Base-by-base conservation (phyloP, 2,888 invertebrate species). In the Chloroclysta siterata region DNA sequence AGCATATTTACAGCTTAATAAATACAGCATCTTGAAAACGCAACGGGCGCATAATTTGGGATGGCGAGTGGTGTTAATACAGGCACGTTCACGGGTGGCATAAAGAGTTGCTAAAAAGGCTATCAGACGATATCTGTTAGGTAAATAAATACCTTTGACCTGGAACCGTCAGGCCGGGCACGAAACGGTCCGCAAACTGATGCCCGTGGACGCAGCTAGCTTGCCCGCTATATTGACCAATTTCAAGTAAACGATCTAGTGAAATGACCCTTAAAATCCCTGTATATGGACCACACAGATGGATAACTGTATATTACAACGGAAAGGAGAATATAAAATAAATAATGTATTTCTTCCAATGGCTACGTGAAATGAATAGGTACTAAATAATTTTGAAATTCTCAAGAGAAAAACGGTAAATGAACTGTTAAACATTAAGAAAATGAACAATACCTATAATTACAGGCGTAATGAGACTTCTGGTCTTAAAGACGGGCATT, bases 131-230 rank as follows among this genome's bases (percentile, higher is more conserved):
- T 80, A 81, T 60, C 81, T 79, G 84, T 83, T 86, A 84, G 82
- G 82, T 82, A 85, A 87, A 88, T 88, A 87, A 87, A 89, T 86
- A 87, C 84, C 77, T 84, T 82, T 82, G 84, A 87, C 89, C 89
- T 77, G 79, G 82, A 89, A 84, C 80, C 80, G 88, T 85, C 85
- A 80, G 66, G 59, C 69, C 67, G 73, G 73, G 77, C 81, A 82
- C 79, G 82, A 77, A 82, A 79, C 77, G 75, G 79, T 72, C 72
- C 73, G 74, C 77, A 75, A 81, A 79, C 77, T 81, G 83, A 83
- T 79, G 79, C 73, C 71, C 73, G 61, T 74, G 76, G 74, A 73
- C 66, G 71, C 66, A 71, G 65, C 63, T 63, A 67, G 60, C 69
- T 59, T 42, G 66, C 73, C 69, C 71, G 74, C 73, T 70, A 74